Evolutionary conservation across 2,113 vertebrate species (phyloP).

Genomic region (Polypterus senegalus): DNA sequence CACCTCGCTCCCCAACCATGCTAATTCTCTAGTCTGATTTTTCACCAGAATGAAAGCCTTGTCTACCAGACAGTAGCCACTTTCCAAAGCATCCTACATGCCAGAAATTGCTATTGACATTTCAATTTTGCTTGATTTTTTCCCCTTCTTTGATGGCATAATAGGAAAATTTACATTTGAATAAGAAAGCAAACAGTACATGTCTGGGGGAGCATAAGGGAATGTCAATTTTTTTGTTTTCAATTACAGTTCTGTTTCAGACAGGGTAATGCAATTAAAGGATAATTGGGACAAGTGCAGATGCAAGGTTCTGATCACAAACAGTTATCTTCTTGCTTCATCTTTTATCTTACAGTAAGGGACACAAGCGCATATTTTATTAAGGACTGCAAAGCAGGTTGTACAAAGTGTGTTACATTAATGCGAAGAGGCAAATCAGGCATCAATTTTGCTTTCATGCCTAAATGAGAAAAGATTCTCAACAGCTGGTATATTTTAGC

Average conservation of each 20-base stretch:
- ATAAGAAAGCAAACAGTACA: constrained; percentile 62
- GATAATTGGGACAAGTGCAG: constrained; percentile 57
- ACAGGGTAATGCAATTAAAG: constrained; percentile 61
- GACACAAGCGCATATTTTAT: neutral
- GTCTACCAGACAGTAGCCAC: constrained; percentile 29
- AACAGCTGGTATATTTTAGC: neutral
- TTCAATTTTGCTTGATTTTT: constrained; percentile 62
- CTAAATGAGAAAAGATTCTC: constrained; percentile 3
- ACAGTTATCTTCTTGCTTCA: constrained; percentile 38
- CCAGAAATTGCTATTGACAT: constrained; percentile 85
- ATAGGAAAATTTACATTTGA: constrained; percentile 78
- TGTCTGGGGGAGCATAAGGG: constrained; percentile 44
- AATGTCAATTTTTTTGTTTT: constrained; percentile 48
- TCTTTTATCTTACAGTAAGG: constrained; percentile 3
- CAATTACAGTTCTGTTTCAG: constrained; percentile 59
- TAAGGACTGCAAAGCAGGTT: neutral
- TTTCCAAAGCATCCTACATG: constrained; percentile 50
- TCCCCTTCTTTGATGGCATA: constrained; percentile 60
- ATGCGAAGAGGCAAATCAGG: neutral
- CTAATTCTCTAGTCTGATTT: constrained; percentile 39
- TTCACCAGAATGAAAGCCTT: constrained; percentile 43
- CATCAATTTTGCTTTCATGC: constrained; percentile 3
- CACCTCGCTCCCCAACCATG: constrained; percentile 22
- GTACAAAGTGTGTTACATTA: constrained; percentile 3
- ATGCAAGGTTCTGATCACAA: constrained; percentile 59